Evolutionary conservation across 2,113 vertebrate species (phyloP).

Genomic region (Tricholaema leucomelas): DNA sequence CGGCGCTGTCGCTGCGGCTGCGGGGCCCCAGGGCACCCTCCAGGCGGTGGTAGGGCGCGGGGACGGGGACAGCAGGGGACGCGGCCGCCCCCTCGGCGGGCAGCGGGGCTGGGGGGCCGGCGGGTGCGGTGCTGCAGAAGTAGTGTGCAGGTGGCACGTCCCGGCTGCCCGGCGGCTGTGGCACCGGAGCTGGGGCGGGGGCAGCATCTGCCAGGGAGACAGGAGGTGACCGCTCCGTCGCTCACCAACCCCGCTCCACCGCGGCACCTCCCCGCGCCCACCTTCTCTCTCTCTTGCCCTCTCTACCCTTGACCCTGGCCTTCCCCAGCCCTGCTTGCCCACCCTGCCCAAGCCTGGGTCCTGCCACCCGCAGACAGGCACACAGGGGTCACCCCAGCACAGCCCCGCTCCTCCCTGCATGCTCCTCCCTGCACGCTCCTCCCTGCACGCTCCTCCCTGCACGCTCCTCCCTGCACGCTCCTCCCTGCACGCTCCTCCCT

Average conservation of each 20-base stretch:
- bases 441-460: no score
- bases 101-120: conserved; percentile 9
- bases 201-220: conserved; percentile 69
- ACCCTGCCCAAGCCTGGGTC: not conserved
- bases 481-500: no score
- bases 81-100: conserved; percentile 52
- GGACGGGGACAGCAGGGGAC: conserved; percentile 45
- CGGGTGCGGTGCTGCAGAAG: conserved; percentile 77
- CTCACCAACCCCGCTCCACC: not conserved
- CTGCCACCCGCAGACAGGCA: not conserved
- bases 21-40: conserved; percentile 68
- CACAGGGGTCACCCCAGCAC: fast-evolving
- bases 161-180: conserved; percentile 79
- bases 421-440: no score
- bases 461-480: no score
- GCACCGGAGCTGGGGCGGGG: conserved; percentile 60
- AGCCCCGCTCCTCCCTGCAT: not conserved
- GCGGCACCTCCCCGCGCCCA: not conserved
- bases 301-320: not conserved
- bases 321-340: not conserved
- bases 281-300: not conserved
- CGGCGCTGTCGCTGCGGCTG: conserved; percentile 88
- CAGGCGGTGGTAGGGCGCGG: conserved; percentile 64
- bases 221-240: not conserved
- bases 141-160: conserved; percentile 80